Conservation (phyloP, 2,888 invertebrate genomes). For the Myopa testacea region DNA sequence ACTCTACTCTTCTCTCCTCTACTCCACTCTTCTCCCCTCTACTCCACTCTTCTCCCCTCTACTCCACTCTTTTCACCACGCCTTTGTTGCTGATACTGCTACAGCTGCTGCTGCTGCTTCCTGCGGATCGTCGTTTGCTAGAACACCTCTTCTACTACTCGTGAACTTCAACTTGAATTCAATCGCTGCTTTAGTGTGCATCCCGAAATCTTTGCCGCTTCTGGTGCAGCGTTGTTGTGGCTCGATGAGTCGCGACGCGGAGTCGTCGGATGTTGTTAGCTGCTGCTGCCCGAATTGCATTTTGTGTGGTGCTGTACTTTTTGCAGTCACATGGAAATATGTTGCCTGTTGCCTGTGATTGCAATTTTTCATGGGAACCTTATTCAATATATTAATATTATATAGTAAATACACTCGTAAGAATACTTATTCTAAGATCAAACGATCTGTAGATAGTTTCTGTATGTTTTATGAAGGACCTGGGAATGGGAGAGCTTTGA, state of each 20-base stretch:
- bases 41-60: neutral
- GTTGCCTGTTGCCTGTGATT: neutral
- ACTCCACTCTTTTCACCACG: neutral
- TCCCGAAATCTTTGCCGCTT: neutral
- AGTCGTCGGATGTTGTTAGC: neutral
- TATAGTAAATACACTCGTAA: too few relatives aligned
- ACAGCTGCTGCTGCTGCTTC: neutral
- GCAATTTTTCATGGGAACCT: too few relatives aligned
- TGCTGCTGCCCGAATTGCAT: conserved; percentile 14
- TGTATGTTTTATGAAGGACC: too few relatives aligned
- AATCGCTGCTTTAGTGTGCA: neutral
- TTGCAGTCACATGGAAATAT: conserved; percentile 7
- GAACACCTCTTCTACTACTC: conserved; percentile 11
- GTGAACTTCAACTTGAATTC: conserved; percentile 32
- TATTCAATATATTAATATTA: too few relatives aligned
- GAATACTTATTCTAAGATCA: too few relatives aligned
- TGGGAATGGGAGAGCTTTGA: too few relatives aligned
- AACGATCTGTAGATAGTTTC: too few relatives aligned
- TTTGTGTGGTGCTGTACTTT: conserved; percentile 43
- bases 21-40: neutral
- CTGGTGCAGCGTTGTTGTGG: neutral
- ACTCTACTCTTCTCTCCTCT: neutral
- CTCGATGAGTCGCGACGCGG: neutral
- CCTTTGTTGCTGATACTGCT: neutral
- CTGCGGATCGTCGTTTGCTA: too few relatives aligned